Conservation (phyloP, 2,888 invertebrate genomes). For the Nomada lathburiana region DNA sequence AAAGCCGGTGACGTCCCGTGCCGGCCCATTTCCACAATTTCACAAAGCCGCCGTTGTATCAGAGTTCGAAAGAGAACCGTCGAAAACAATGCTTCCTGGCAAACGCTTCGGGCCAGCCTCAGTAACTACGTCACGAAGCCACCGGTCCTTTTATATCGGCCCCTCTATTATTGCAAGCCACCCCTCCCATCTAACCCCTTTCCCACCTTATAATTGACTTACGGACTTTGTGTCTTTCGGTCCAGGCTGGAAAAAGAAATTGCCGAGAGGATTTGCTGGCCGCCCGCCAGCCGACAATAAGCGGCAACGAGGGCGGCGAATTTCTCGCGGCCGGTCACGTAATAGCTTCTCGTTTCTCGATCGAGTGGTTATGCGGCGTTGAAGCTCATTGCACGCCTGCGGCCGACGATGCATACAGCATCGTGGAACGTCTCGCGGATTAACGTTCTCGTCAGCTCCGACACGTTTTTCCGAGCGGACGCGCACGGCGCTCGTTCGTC, state of each 20-base stretch:
- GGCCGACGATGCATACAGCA: slow-evolving; percentile 36
- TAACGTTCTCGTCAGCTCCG: not conserved
- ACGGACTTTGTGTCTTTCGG: slow-evolving; percentile 57
- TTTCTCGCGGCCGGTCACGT: slow-evolving; percentile 55
- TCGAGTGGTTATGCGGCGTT: slow-evolving; percentile 33
- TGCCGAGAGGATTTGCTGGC: slow-evolving; percentile 66
- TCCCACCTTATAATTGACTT: slow-evolving; percentile 68
- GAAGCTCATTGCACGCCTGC: slow-evolving; percentile 36
- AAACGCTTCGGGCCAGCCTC: slow-evolving; percentile 13
- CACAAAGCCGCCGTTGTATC: slow-evolving; percentile 23
- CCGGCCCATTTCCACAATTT: slow-evolving; percentile 1
- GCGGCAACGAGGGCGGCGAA: slow-evolving; percentile 42
- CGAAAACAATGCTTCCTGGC: slow-evolving; percentile 33
- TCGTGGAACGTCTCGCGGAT: slow-evolving; percentile 1
- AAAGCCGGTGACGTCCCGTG: not conserved
- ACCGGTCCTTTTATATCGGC: slow-evolving; percentile 41
- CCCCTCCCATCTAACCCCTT: not conserved
- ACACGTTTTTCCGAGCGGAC: not conserved
- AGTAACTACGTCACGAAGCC: slow-evolving; percentile 34
- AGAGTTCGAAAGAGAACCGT: not conserved
- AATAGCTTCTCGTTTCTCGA: slow-evolving; percentile 47
- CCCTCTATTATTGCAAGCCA: slow-evolving; percentile 53
- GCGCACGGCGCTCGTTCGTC: too few species aligned
- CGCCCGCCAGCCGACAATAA: slow-evolving; percentile 62
- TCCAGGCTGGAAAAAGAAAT: slow-evolving; percentile 52